Base-by-base conservation (phyloP, 2,113 vertebrate species). In the Xyrauchen texanus region DNA sequence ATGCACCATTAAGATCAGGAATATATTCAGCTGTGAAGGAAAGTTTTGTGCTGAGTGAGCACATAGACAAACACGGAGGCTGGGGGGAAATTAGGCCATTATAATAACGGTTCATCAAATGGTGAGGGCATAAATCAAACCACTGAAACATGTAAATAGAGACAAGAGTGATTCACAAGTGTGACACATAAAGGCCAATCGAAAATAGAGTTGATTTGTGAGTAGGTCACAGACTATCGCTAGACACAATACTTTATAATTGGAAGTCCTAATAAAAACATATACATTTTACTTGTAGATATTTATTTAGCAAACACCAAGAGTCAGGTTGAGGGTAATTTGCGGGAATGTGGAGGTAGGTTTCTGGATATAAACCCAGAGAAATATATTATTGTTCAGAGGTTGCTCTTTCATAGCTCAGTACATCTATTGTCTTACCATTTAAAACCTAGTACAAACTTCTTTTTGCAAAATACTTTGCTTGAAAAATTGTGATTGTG, bases 91-190 rank as follows among this genome's bases (percentile, higher is more conserved):
- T 65, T 76, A 51, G 66, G 70, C 53, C 63, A 51, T 52, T 42
- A 52, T 60, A 49, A 61, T 75, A 53, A 46, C 42, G 67, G 79
- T 61, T 57, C 60, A 58, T 53, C 73, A 76, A n/a, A 63, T 64
- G 57, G 52, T 46, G 11, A 57, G 68, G 58, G 64, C 73, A 81
- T 81, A 81, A 68, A 76, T 76, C 58, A 81, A 47, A 68, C 47
- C 73, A 64, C 68, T 76, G 69, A 81, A 70, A 81, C 64, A 68
- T 34, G 47, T 61, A 80, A 75, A 67, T 53, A 72, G 78, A 80
- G 15, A 49, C 34, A 49, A 60, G 52, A 66, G 57, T 80, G 62
- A 80, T 73, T 73, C 62, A 79, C 55, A 72, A 4, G 13, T 1
- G 15, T 4, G 52, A 8, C 12, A 73, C 11, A 13, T 51, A 80